Conservation (phyloP, 2,888 invertebrate genomes). For the Clitarchus hookeri region DNA sequence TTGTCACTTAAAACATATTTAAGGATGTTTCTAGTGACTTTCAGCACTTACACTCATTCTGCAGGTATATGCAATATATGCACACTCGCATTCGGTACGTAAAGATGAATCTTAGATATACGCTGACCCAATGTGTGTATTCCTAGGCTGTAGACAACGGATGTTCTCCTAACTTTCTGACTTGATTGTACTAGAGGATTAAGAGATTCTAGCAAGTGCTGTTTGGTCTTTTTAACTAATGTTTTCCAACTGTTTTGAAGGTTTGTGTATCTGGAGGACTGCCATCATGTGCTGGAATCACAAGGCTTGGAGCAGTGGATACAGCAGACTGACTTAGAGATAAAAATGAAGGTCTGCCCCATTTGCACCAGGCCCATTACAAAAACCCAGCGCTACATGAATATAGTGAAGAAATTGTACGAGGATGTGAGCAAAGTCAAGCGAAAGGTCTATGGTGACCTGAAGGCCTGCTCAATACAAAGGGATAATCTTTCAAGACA, state of each 20-base stretch:
- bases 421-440: slow-evolving; percentile 52
- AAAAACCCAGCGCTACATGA: slow-evolving; percentile 62
- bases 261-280: slow-evolving; percentile 60
- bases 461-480: not conserved
- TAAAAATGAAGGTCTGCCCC: slow-evolving; percentile 59
- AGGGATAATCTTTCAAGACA: not conserved
- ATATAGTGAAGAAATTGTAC: slow-evolving; percentile 55
- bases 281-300: slow-evolving; percentile 58
- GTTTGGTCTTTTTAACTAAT: too few species aligned
- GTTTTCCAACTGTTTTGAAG: slow-evolving; percentile 53
- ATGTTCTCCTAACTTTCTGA: too few species aligned
- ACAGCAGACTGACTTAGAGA: slow-evolving; percentile 44
- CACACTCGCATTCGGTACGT: too few species aligned
- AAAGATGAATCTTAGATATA: too few species aligned
- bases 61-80: too few species aligned
- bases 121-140: too few species aligned
- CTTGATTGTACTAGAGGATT: too few species aligned
- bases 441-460: slow-evolving; percentile 46
- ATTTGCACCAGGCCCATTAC: slow-evolving; percentile 64
- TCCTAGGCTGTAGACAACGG: too few species aligned
- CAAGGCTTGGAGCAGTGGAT: slow-evolving; percentile 55
- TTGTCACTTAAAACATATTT: too few species aligned
- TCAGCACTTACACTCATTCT: too few species aligned
- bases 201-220: too few species aligned
- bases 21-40: too few species aligned